These are phyloP conservation scores for Chymomyza fuscimana DNA, from an alignment of 2,888 invertebrate species.

Conservation along the genomic window DNA sequence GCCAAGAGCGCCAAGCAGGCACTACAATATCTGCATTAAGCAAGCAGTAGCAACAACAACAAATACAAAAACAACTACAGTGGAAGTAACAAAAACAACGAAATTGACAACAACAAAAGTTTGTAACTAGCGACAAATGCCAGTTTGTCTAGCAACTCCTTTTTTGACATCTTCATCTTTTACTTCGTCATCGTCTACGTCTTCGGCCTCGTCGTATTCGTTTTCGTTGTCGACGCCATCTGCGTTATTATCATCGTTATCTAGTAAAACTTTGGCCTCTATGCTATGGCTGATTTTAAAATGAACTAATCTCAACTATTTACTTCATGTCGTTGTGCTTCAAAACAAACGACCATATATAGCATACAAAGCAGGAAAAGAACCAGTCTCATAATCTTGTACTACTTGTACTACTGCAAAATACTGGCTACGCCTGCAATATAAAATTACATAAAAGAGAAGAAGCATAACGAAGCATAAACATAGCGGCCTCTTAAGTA, in stretches of 20 bases:
- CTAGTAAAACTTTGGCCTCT: not conserved
- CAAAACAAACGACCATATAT: constrained; percentile 8
- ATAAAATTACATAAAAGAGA: constrained; percentile 68
- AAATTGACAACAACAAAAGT: constrained; percentile 32
- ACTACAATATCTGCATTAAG: constrained; percentile 1
- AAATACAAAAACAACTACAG: constrained; percentile 36
- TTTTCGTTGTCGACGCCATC: not conserved
- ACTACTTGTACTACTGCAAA: no score
- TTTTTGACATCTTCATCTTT: constrained; percentile 6
- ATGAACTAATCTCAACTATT: constrained; percentile 21
- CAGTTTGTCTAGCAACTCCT: constrained; percentile 29
- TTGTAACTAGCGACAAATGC: constrained; percentile 6
- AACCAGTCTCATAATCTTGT: not conserved
- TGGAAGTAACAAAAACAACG: constrained; percentile 17
- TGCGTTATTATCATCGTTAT: not conserved
- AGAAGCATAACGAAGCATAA: not conserved
- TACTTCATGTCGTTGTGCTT: constrained; percentile 27
- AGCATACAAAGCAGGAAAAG: constrained; percentile 23
- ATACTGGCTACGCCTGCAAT: constrained; percentile 29
- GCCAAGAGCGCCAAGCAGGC: not conserved
- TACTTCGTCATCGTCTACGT: not conserved
- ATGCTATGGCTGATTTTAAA: constrained; percentile 23
- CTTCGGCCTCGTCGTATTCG: constrained; percentile 31
- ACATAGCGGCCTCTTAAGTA: constrained; percentile 39
- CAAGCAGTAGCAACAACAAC: constrained; percentile 52